A percentile compares a stretch with the other conserved stretches of the same genome.
Evolutionary conservation across 2,888 invertebrate species (phyloP).

Genomic region (Frankliniella intonsa): DNA sequence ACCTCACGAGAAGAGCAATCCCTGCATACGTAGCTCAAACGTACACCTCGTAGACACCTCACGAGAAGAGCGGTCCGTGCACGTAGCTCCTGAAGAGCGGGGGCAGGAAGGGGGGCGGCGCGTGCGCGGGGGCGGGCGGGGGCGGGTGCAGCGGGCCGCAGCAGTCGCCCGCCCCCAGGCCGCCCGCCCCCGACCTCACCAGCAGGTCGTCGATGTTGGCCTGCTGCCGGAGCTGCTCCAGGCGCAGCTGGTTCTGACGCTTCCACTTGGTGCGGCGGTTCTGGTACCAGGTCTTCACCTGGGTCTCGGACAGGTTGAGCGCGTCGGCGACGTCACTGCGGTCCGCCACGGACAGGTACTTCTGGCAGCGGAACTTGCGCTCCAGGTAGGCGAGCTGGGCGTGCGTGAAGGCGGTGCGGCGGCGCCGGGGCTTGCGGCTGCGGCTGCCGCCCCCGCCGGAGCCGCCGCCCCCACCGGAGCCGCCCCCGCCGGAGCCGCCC

Average conservation of each 20-base stretch:
- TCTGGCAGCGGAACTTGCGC: constrained; percentile 87
- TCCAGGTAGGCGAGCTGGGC: constrained; percentile 89
- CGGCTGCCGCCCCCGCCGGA: not conserved
- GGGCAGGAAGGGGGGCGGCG: constrained; percentile 60
- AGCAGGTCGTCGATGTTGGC: constrained; percentile 66
- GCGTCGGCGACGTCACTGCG: constrained; percentile 89
- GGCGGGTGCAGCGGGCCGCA: constrained; percentile 46
- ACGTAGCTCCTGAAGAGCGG: constrained; percentile 70
- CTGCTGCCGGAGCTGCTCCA: constrained; percentile 81
- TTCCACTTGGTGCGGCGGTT: constrained; percentile 51
- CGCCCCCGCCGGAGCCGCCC: constrained; percentile 41
- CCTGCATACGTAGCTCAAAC: too few species aligned
- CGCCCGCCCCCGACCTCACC: constrained; percentile 39
- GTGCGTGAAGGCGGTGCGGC: constrained; percentile 89
- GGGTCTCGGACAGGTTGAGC: constrained; percentile 83
- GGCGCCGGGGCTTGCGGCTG: constrained; percentile 71
- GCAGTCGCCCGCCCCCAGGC: constrained; percentile 40
- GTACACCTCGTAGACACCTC: constrained; percentile 41
- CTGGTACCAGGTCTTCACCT: constrained; percentile 79
- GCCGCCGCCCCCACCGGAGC: constrained; percentile 40
- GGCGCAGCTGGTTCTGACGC: constrained; percentile 68
- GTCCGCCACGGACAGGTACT: constrained; percentile 90
- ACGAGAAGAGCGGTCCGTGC: constrained; percentile 65
- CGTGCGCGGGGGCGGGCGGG: constrained; percentile 47
- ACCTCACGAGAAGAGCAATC: too few species aligned